phyloP scores from a whole-genome alignment of 2,888 invertebrate species.

The Ophion costatus region DNA sequence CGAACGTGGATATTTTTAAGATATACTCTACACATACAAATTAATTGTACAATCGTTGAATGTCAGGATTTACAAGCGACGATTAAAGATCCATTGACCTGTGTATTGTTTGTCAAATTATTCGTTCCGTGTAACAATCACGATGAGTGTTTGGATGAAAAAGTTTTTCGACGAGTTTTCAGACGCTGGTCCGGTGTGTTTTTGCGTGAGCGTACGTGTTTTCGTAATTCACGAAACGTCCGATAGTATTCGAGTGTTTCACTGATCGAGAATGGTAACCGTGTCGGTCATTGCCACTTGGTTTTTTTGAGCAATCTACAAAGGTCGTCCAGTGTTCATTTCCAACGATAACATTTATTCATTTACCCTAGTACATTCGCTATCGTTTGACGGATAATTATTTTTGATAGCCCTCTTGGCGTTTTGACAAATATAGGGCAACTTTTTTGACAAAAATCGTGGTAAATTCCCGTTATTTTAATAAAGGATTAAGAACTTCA shows the following conservation, averaged over 20 bases:
- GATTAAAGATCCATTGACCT: background rate
- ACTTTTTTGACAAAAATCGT: too few relatives aligned
- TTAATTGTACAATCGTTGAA: conserved; percentile 24
- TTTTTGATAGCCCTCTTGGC: too few relatives aligned
- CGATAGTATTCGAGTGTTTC: background rate
- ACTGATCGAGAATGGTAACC: background rate
- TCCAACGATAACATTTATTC: too few relatives aligned
- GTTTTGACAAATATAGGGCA: too few relatives aligned
- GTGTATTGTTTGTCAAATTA: background rate
- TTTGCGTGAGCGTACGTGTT: background rate
- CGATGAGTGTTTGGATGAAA: background rate
- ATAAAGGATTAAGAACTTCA: too few relatives aligned
- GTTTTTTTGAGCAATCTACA: background rate
- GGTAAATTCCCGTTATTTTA: too few relatives aligned
- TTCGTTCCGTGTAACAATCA: background rate
- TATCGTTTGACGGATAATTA: too few relatives aligned
- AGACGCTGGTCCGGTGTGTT: background rate
- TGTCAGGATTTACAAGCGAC: background rate
- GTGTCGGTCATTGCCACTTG: background rate
- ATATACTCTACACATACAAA: conserved; percentile 34
- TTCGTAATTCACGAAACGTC: too few relatives aligned
- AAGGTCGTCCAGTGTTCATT: background rate
- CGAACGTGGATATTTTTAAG: conserved; percentile 46
- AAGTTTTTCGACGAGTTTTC: background rate
- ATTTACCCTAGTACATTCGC: too few relatives aligned